Evolutionary conservation across 2,113 vertebrate genomes (phyloP), one percentile per base, ranked within the genome.

Genomic region (Sturnus vulgaris): DNA sequence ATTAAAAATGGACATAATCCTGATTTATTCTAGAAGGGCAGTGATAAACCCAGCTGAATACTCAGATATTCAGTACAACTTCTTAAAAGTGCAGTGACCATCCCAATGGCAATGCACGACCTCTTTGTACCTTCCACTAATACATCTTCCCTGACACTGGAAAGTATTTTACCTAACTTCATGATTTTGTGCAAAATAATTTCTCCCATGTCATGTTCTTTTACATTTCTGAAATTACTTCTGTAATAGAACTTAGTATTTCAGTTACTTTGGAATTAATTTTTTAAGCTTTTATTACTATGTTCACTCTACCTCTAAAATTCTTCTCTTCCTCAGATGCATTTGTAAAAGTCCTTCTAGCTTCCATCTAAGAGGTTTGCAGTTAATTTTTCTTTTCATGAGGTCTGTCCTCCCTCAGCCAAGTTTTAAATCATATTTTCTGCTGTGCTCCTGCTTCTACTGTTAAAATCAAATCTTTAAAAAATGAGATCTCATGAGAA

Each of bases 251-350:
- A 72, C 44, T 84, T 28, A n/a, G 23, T 64, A 77, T 86, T 94
- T 88, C 42, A 44, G 72, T 81, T 85, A 94, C 95, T 93, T 71
- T 40, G 39, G 66, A 93, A 95, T 94, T 87, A 92, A 82, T 57
- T 86, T 96, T 97, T 94, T 71, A 92, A 76, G 56, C 44, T 49
- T 81, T 77, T 87, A 91, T 86, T 64, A 90, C 66, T 28, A 12
- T 53, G 40, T 69, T 82, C 60, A 4, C 42, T 72, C 65, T 65
- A 86, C 57, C 37, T 92, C 65, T 46, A 22, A 75, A 95, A 84
- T 59, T 88, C 75, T 87, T 68, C 46, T 85, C 22, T 86, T 88
- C 59, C 22, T 49, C 52, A 70, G 18, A 56, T 40, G 46, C 47
- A 93, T 82, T 86, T 94, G 61, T 75, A 49, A 46, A 94, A 91